Percentiles rank a stretch among this genome's conserved stretches.
Evolutionary conservation across 2,888 invertebrate genomes (phyloP).

Genomic region (Cosmia pyralina): DNA sequence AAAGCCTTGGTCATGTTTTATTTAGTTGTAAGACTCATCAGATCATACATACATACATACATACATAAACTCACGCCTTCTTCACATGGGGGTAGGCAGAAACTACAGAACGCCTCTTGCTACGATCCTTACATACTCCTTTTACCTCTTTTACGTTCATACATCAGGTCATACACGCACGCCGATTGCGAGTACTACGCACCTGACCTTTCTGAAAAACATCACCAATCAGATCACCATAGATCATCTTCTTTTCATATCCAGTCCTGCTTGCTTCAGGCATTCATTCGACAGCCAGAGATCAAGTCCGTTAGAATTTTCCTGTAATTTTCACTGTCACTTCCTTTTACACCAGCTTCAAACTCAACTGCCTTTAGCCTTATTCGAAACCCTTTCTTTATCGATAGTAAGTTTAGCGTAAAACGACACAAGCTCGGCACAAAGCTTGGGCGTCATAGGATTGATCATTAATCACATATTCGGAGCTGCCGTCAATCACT

Average conservation of each 20-base stretch:
- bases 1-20: background rate
- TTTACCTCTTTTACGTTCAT: too few relatives aligned
- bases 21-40: background rate
- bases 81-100: too few relatives aligned
- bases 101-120: too few relatives aligned
- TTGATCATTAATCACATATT: conserved; percentile 84
- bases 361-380: background rate
- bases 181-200: too few relatives aligned
- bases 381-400: conserved; percentile 32
- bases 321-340: background rate
- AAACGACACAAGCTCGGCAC: conserved; percentile 53
- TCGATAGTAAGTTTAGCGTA: conserved; percentile 48
- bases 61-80: too few relatives aligned
- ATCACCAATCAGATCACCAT: too few relatives aligned
- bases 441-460: conserved; percentile 52
- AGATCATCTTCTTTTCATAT: background rate
- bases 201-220: too few relatives aligned
- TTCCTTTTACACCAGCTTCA: background rate
- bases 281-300: too few relatives aligned
- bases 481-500: conserved; percentile 85
- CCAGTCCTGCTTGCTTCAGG: too few relatives aligned
- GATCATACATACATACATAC: too few relatives aligned
- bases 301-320: background rate
- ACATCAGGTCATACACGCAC: too few relatives aligned
- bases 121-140: too few relatives aligned